Conservation (phyloP, 2,113 vertebrate species). For the Thamnaconus septentrionalis region DNA sequence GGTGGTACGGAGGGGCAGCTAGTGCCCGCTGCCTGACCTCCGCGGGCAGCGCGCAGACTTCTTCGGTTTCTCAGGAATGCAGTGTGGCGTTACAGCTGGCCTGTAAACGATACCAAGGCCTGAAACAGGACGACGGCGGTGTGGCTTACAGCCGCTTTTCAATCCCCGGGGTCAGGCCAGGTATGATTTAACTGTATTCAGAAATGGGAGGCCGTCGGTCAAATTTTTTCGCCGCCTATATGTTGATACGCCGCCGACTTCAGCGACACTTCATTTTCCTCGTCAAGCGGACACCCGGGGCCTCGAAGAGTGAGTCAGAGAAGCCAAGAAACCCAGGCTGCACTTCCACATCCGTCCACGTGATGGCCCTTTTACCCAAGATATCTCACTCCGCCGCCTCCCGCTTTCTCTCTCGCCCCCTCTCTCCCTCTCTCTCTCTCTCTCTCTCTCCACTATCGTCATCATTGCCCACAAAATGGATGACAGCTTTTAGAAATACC, state of each 20-base stretch:
- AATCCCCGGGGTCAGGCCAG: conserved; percentile 30
- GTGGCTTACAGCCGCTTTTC: conserved; percentile 55
- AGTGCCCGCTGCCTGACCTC: no score
- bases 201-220: conserved; percentile 11
- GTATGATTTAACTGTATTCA: conserved; percentile 48
- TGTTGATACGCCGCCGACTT: background rate
- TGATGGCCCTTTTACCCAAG: conserved; percentile 72
- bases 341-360: conserved; percentile 62
- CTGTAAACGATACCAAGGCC: conserved; percentile 56
- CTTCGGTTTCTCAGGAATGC: conserved; percentile 52
- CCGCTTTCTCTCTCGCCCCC: conserved; percentile 26
- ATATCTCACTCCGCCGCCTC: conserved; percentile 28
- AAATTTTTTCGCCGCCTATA: background rate
- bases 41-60: background rate
- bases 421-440: background rate
- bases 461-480: conserved; percentile 80
- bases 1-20: no score
- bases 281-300: no score
- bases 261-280: background rate
- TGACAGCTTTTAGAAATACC: conserved; percentile 78
- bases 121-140: conserved; percentile 58
- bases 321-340: conserved; percentile 12
- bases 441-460: conserved; percentile 55
- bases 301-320: no score
- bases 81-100: conserved; percentile 50